A percentile compares a stretch with the other conserved stretches of the same genome.
These are phyloP conservation scores for Cantharis nigra DNA, from an alignment of 2,888 invertebrate species.

Conservation along the genomic window DNA sequence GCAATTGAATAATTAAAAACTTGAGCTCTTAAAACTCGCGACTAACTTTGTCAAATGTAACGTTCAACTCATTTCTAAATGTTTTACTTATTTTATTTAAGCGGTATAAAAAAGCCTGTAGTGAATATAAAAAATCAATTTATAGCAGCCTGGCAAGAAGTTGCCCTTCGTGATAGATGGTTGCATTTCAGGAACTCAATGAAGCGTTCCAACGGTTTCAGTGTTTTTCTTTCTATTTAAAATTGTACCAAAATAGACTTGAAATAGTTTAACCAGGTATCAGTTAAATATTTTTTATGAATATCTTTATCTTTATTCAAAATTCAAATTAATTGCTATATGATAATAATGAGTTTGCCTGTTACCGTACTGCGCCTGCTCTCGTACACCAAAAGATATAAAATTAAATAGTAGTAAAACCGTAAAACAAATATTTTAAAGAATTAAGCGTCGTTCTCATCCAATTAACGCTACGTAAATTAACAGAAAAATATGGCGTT, in stretches of 20 bases:
- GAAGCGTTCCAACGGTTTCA: conserved; percentile 17
- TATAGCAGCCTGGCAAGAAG: conserved; percentile 1
- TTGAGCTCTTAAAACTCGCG: background rate
- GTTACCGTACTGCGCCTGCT: no score
- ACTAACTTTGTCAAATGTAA: background rate
- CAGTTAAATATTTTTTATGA: no score
- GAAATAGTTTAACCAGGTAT: background rate
- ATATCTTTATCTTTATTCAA: background rate
- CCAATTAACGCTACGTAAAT: no score
- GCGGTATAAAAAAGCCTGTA: background rate
- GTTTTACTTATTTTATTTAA: background rate
- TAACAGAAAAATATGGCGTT: no score
- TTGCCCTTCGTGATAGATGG: conserved; percentile 15
- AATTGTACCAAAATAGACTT: conserved; percentile 7
- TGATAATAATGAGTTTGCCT: no score
- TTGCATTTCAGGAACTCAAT: conserved; percentile 21
- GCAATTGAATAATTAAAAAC: background rate
- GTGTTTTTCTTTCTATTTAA: conserved; percentile 10
- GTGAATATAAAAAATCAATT: background rate
- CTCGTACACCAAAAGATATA: no score
- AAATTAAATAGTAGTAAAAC: no score
- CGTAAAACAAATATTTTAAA: no score
- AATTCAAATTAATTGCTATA: no score
- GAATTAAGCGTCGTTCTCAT: no score
- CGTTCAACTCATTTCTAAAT: background rate